Evolutionary conservation across 2,113 vertebrate genomes (phyloP), one percentile per base, ranked within the genome.

Genomic region (Hippocampus comes): DNA sequence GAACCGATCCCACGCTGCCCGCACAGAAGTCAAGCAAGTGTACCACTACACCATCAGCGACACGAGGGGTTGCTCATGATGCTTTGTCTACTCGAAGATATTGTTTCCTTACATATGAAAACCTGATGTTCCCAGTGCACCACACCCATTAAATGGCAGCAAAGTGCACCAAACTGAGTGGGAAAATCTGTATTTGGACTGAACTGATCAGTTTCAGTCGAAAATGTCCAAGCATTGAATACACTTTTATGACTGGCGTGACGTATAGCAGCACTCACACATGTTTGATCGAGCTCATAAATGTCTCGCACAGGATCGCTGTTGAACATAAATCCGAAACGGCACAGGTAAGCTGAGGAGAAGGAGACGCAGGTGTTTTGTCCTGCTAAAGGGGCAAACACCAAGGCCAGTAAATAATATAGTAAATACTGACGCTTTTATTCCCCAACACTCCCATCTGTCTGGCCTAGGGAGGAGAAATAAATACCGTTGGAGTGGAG

Each of bases 341-440:
- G 51, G 75, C 71, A 49, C 61, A 77, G 79, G 77, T 71, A 60
- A 78, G 55, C 74, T 34, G 27, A 70, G 27, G 65, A 75, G 56
- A 46, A 60, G 55, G 30, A 21, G 12, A 46, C 12, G 43, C 34
- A 46, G 43, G 43, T 46, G 41, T 46, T 63, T 74, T 72, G 69
- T 82, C 20, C 71, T 5, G 78, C 84, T 72, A 78, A 79, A 80
- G 78, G 76, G 76, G 51, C 56, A 48, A 49, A 68, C 5, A 21
- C 61, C 71, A 69, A 51, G 60, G 80, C 79, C 78, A 71, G 81
- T 90, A 86, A 89, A 90, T 87, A 88, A 85, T 80, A 79, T 80
- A 79, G 82, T 87, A 87, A 88, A 86, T 85, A 86, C 73, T 30
- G 78, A 86, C 30, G 53, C 79, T 86, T 87, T 90, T 90, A 82